A percentile compares a stretch with the other conserved stretches of the same genome.
Conservation (phyloP, 1,140 invertebrate genomes). For the Solenopsis fugax region DNA sequence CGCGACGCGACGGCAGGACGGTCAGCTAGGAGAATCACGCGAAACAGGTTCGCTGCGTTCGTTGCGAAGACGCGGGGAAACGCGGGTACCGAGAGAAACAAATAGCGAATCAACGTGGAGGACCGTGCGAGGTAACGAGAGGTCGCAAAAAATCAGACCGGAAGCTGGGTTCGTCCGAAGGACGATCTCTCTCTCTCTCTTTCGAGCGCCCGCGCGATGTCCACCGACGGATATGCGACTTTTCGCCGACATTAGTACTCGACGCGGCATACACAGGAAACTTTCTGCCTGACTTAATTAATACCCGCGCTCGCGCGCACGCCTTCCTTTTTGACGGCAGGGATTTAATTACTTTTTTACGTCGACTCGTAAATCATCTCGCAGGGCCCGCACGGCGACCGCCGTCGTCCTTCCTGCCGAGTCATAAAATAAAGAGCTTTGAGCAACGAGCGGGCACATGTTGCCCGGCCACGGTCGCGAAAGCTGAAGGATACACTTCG, state of each 20-base stretch:
- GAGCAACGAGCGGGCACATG: slow-evolving; percentile 70
- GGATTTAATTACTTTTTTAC: slow-evolving; percentile 86
- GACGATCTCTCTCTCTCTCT: neutral
- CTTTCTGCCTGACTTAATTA: slow-evolving; percentile 81
- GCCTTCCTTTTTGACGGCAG: slow-evolving; percentile 75
- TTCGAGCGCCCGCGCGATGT: slow-evolving; percentile 26
- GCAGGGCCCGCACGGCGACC: slow-evolving; percentile 66
- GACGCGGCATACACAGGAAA: slow-evolving; percentile 62
- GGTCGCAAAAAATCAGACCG: slow-evolving; percentile 21
- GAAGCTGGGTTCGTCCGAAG: slow-evolving; percentile 34
- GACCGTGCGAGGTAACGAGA: slow-evolving; percentile 38
- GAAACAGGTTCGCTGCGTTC: slow-evolving; percentile 35
- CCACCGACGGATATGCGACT: slow-evolving; percentile 62
- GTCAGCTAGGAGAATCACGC: slow-evolving; percentile 16
- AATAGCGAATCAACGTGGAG: slow-evolving; percentile 28
- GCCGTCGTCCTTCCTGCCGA: slow-evolving; percentile 77
- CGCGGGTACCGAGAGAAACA: slow-evolving; percentile 42
- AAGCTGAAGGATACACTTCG: slow-evolving; percentile 19
- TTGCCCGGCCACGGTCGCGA: slow-evolving; percentile 42
- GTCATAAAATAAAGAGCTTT: slow-evolving; percentile 80
- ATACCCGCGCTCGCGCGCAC: slow-evolving; percentile 73
- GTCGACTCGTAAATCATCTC: slow-evolving; percentile 84
- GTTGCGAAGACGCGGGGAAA: neutral
- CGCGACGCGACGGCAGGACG: slow-evolving; percentile 15
- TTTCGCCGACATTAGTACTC: slow-evolving; percentile 80